Conservation (phyloP, 1,140 invertebrate species). For the Polyergus mexicanus region DNA sequence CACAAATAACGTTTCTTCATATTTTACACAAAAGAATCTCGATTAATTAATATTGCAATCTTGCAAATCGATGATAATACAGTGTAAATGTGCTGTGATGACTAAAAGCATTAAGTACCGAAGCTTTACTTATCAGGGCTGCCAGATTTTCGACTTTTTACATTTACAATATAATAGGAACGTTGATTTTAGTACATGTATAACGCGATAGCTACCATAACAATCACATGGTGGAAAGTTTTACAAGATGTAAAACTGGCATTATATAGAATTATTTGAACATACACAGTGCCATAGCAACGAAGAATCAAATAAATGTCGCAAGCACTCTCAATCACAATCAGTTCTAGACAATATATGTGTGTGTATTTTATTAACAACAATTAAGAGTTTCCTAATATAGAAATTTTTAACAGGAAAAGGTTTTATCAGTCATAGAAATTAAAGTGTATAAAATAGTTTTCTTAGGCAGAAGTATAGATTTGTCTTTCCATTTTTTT, state of each 20-base stretch:
- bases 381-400: constrained; percentile 15
- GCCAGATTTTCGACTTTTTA: constrained; percentile 74
- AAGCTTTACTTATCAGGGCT: constrained; percentile 64
- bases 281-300: constrained; percentile 78
- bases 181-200: constrained; percentile 67
- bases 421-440: not conserved
- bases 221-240: constrained; percentile 66
- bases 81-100: constrained; percentile 44
- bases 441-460: constrained; percentile 59
- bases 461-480: constrained; percentile 55
- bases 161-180: constrained; percentile 64
- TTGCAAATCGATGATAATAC: constrained; percentile 43
- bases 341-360: constrained; percentile 74
- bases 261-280: constrained; percentile 72
- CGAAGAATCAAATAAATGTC: constrained; percentile 75
- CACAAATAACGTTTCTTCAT: constrained; percentile 20
- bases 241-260: constrained; percentile 65
- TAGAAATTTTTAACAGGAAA: constrained; percentile 41
- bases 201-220: constrained; percentile 58
- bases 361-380: constrained; percentile 64
- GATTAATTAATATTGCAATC: constrained; percentile 44
- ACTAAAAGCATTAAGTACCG: constrained; percentile 38
- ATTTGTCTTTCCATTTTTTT: constrained; percentile 55
- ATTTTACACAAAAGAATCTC: constrained; percentile 36
- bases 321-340: constrained; percentile 63